These are phyloP conservation scores for Empidonax traillii DNA, from an alignment of 2,113 vertebrate species.

Conservation along the genomic window DNA sequence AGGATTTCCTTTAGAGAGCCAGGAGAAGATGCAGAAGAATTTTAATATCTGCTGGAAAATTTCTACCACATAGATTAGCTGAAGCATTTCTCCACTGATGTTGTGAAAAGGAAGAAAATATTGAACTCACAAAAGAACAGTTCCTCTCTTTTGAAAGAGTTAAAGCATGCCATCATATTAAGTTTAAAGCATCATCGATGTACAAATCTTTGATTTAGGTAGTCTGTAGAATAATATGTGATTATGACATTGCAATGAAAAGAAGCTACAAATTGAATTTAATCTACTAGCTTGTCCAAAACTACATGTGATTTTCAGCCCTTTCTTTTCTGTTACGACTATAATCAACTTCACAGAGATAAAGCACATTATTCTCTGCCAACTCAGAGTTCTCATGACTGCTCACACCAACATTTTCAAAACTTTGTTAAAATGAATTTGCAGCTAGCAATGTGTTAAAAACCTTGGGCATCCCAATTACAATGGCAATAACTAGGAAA, in stretches of 20 bases:
- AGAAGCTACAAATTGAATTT: neutral
- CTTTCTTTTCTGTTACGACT: neutral
- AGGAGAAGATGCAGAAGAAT: neutral
- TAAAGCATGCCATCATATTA: neutral
- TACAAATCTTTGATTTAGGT: neutral
- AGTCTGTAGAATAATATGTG: neutral
- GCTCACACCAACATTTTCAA: neutral
- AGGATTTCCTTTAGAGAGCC: neutral
- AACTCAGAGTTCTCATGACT: neutral
- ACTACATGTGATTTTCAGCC: neutral
- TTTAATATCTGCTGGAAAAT: neutral
- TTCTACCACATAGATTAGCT: neutral
- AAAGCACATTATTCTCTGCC: neutral
- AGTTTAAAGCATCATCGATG: neutral
- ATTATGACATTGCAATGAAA: neutral
- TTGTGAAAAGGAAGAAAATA: neutral
- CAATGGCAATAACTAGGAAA: constrained; percentile 1
- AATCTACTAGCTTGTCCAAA: neutral
- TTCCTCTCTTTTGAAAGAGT: neutral
- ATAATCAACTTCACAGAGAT: neutral
- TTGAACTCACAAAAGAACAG: neutral
- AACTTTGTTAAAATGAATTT: neutral
- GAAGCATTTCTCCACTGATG: neutral
- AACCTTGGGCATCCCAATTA: neutral
- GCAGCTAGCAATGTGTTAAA: neutral